These are phyloP conservation scores for Acrossocheilus fasciatus DNA, from an alignment of 2,797 vertebrate genomes.

Conservation along the genomic window DNA sequence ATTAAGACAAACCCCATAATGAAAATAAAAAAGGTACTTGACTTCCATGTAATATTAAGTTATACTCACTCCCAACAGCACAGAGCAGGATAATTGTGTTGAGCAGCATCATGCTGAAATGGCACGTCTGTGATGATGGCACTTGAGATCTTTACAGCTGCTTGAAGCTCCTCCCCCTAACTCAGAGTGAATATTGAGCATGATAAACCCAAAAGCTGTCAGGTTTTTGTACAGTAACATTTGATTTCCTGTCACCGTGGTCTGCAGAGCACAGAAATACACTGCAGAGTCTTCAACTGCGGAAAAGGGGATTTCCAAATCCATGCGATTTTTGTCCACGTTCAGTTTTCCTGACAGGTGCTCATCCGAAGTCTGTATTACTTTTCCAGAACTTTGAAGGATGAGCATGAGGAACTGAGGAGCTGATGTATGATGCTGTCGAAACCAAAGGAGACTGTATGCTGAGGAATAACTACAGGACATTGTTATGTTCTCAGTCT, in stretches of 20 bases:
- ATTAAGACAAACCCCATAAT: neutral
- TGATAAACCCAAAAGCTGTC: neutral
- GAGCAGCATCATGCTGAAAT: conserved; percentile 23
- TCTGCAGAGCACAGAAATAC: conserved; percentile 42
- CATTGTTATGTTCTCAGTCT: neutral
- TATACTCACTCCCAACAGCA: conserved; percentile 17
- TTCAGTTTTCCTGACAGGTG: conserved; percentile 33
- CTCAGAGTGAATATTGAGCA: neutral
- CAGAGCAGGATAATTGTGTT: neutral
- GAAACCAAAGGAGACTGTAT: conserved; percentile 32
- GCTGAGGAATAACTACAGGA: conserved; percentile 19
- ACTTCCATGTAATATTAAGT: neutral
- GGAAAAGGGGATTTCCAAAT: conserved; percentile 36
- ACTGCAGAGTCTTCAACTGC: conserved; percentile 38
- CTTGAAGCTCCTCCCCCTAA: conserved; percentile 16
- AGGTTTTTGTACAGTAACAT: conserved; percentile 37
- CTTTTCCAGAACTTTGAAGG: neutral
- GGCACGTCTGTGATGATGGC: neutral
- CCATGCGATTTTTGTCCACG: neutral
- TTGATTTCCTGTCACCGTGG: conserved; percentile 48
- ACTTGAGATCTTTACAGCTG: neutral
- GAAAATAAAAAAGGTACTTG: neutral
- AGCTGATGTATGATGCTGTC: neutral
- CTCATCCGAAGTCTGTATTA: neutral
- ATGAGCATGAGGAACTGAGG: conserved; percentile 33